Evolutionary conservation across 2,113 vertebrate species (phyloP).

Genomic region (Anolis sagrei): DNA sequence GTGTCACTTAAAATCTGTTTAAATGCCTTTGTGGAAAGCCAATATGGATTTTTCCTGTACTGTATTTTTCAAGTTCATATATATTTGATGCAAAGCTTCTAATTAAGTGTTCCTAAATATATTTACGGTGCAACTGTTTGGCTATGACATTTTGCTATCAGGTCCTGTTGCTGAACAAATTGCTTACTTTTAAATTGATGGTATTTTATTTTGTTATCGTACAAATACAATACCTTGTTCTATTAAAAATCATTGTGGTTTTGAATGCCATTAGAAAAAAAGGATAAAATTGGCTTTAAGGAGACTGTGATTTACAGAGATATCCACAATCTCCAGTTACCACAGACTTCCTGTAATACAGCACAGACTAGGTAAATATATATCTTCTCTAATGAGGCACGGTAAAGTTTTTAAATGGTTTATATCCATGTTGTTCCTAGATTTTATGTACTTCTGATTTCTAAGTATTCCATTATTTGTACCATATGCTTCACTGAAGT

Average conservation of each 20-base stretch:
- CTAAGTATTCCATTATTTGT: conserved; percentile 75
- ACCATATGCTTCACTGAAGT: conserved; percentile 79
- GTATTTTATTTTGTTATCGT: conserved; percentile 9
- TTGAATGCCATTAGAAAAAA: conserved; percentile 47
- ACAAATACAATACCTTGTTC: conserved; percentile 10
- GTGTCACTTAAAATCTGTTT: neutral
- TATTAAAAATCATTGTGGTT: conserved; percentile 50
- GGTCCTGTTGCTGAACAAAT: conserved; percentile 14
- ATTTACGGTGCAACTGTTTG: neutral
- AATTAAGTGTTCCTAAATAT: neutral
- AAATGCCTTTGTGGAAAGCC: neutral
- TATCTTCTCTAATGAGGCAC: conserved; percentile 75
- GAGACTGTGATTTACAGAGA: conserved; percentile 58
- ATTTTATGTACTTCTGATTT: conserved; percentile 77
- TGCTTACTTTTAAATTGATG: conserved; percentile 12
- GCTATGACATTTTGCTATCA: neutral
- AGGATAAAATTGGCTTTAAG: conserved; percentile 53
- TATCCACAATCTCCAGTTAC: conserved; percentile 67
- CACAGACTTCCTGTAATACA: conserved; percentile 70
- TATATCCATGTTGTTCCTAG: conserved; percentile 76
- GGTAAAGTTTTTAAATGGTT: conserved; percentile 75
- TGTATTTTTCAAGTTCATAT: neutral
- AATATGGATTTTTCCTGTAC: neutral
- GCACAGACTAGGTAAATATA: conserved; percentile 74
- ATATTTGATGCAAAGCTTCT: neutral